Percentiles rank a stretch among this genome's conserved stretches.
These are phyloP conservation scores for Cyprinodon diabolis DNA, from an alignment of 2,797 vertebrate genomes.

Conservation along the genomic window DNA sequence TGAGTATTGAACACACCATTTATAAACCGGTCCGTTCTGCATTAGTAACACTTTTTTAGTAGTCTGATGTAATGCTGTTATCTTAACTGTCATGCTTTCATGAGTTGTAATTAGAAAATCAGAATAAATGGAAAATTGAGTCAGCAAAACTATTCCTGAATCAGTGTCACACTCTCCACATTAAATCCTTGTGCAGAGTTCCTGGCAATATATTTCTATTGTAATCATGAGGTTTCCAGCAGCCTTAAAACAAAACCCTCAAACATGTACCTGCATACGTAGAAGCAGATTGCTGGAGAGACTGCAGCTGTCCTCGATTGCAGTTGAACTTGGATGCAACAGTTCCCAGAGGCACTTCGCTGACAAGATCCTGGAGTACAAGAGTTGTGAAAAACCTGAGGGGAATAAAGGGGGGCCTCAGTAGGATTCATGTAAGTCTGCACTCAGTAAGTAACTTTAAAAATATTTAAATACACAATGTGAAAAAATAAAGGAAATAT, in stretches of 20 bases:
- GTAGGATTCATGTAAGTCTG: not conserved
- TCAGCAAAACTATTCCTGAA: slow-evolving; percentile 10
- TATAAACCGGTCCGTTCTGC: not conserved
- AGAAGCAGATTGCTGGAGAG: slow-evolving; percentile 96
- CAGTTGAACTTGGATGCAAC: slow-evolving; percentile 93
- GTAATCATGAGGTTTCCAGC: not conserved
- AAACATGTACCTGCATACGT: slow-evolving; percentile 88
- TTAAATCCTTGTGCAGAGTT: slow-evolving; percentile 1
- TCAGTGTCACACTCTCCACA: not conserved
- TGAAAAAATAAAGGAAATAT: not conserved
- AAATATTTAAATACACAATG: not conserved
- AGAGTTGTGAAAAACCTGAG: slow-evolving; percentile 96
- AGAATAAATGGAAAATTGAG: not conserved
- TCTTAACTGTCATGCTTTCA: not conserved
- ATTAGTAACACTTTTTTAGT: not conserved
- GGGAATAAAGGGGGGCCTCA: slow-evolving; percentile 3
- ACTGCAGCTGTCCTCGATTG: slow-evolving; percentile 94
- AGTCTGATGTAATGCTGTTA: not conserved
- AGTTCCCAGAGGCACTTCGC: slow-evolving; percentile 87
- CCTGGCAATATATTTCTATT: not conserved
- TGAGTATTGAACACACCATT: too few species aligned
- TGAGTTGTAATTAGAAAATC: not conserved
- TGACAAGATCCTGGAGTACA: slow-evolving; percentile 93
- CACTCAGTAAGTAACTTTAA: not conserved
- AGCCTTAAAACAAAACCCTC: not conserved